phyloP scores from a whole-genome alignment of 2,113 vertebrate species.

The Hippocampus abdominalis region DNA sequence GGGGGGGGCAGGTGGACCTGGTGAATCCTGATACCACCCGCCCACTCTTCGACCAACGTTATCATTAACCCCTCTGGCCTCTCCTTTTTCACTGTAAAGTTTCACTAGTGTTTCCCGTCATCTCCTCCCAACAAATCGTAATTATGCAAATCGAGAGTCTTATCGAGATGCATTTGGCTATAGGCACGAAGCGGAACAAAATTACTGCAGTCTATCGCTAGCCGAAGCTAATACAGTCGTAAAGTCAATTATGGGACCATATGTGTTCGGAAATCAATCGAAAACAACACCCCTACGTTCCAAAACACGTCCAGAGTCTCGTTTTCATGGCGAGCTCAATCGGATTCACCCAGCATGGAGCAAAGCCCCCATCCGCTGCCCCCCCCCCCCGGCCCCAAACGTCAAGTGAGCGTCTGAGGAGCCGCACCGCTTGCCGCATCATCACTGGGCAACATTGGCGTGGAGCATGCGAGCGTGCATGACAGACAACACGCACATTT shows the following conservation, averaged over 20 bases:
- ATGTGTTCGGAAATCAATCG: too few relatives aligned
- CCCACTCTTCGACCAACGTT: background rate
- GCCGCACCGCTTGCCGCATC: background rate
- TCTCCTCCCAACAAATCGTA: background rate
- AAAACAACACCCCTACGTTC: too few relatives aligned
- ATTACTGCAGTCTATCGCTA: background rate
- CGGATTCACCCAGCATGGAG: background rate
- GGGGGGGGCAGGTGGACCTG: constrained; percentile 46
- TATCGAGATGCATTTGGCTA: background rate
- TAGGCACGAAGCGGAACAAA: background rate
- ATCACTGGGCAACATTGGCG: constrained; percentile 25
- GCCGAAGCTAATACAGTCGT: too few relatives aligned
- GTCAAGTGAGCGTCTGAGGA: background rate
- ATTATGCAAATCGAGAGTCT: background rate
- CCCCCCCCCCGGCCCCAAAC: background rate
- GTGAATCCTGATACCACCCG: constrained; percentile 9
- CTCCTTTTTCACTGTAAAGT: constrained; percentile 13
- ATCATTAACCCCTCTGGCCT: constrained; percentile 16
- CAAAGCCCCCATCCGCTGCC: background rate
- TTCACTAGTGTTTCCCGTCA: background rate
- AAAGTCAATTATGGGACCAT: too few relatives aligned
- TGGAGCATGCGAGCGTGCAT: constrained; percentile 41
- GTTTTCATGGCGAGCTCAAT: background rate
- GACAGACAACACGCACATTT: constrained; percentile 28
- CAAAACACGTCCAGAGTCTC: background rate